Base-by-base conservation (phyloP, 2,888 invertebrate genomes). In the Brachypalpus laphriformis region DNA sequence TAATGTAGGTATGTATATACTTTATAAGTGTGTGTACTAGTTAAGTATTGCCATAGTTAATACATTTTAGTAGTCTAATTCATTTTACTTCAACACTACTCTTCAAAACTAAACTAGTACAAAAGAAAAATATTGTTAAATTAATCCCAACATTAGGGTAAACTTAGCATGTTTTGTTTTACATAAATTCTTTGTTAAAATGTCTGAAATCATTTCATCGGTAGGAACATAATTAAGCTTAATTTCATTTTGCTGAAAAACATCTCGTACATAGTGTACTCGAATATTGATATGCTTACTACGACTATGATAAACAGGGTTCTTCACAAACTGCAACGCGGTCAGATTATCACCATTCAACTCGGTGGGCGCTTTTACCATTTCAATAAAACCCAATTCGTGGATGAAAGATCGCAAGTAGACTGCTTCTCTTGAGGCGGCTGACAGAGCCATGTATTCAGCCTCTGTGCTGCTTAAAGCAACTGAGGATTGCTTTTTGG, bases 351-450 rank as follows among this genome's bases (percentile, higher is more conserved):
- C 63, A 11, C 56, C 47, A 37, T 37, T 22, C 4, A 75, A 2
- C n/a, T 37, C 66, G 9, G 20, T 57, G 16, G 40, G 59, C 8
- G 18, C 28, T 16, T n/a, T 8, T 4, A 70, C 47, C 16, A 25
- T 6, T 7, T 34, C n/a, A 31, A 16, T 3, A 45, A 72, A 66
- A 5, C 66, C 18, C 3, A 81, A 11, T 45, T 86, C 78, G 20
- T n/a, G n/a, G n/a, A n/a, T n/a, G n/a, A n/a, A n/a, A n/a, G n/a
- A n/a, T n/a, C n/a, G n/a, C 20, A 87, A 59, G 42, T 82, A 83
- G 1, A 87, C 45, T 3, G 68, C 78, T 34, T 83, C 83, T 57
- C 54, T 81, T 2, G 71, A 28, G 9, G 87, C 80, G 5, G 78
- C 28, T 6, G 66, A 74, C 6, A 70, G 22, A 1, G 71, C 70